Percentiles rank a stretch among this genome's conserved stretches.
These are phyloP conservation scores for Drosophila falleni DNA, from an alignment of 2,888 invertebrate genomes.

Conservation along the genomic window DNA sequence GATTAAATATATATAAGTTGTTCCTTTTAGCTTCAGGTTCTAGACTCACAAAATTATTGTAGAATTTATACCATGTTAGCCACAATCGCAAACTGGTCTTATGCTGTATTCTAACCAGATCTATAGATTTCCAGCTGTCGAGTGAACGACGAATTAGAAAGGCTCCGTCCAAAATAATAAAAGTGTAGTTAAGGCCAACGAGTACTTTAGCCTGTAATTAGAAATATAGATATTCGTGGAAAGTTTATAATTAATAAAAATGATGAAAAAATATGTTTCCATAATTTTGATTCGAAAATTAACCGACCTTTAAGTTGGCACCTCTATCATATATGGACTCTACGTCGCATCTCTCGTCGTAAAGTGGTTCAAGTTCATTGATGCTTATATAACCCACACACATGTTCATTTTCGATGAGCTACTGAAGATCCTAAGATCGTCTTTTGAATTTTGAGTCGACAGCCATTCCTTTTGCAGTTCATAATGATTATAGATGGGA, in stretches of 20 bases:
- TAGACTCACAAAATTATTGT: not conserved
- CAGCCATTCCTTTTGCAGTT: slow-evolving; percentile 86
- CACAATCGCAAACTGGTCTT: not conserved
- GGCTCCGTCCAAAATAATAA: slow-evolving; percentile 36
- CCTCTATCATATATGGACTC: slow-evolving; percentile 89
- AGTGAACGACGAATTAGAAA: slow-evolving; percentile 38
- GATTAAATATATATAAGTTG: not conserved
- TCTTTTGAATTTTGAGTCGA: slow-evolving; percentile 89
- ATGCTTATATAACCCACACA: slow-evolving; percentile 90
- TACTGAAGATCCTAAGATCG: slow-evolving; percentile 15
- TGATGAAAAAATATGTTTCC: not conserved
- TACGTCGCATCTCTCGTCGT: slow-evolving; percentile 94
- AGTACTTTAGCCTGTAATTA: slow-evolving; percentile 27
- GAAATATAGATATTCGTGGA: not conserved
- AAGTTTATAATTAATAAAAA: not conserved
- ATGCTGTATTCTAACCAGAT: not conserved
- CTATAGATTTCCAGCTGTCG: slow-evolving; percentile 37
- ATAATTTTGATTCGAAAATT: not conserved
- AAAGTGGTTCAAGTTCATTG: slow-evolving; percentile 92
- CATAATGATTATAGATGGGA: slow-evolving; percentile 10
- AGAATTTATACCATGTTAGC: slow-evolving; percentile 18
- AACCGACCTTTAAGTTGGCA: slow-evolving; percentile 33
- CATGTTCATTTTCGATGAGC: slow-evolving; percentile 22
- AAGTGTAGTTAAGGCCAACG: slow-evolving; percentile 33
- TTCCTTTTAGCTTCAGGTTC: not conserved